These are phyloP conservation scores for Sebastolobus alascanus DNA, from an alignment of 2,797 vertebrate genomes.

Conservation along the genomic window DNA sequence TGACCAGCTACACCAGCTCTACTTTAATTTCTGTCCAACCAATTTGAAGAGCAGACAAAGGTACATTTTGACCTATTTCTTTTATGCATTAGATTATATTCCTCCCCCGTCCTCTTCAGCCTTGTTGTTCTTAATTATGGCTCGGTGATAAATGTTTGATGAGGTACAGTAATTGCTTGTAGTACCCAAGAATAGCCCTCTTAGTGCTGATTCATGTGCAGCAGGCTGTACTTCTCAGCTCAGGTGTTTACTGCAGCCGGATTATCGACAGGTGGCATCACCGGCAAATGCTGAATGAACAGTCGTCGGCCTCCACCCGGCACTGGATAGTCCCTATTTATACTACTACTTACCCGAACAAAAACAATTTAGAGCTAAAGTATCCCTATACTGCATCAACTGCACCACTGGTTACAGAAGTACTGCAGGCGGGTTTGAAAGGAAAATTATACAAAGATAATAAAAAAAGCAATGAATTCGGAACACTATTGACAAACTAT, in stretches of 20 bases:
- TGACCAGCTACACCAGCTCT: neutral
- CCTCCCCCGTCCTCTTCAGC: constrained; percentile 9
- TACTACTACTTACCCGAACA: neutral
- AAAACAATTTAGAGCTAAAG: neutral
- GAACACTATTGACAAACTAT: no score
- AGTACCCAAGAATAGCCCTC: constrained; percentile 64
- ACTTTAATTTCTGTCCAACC: neutral
- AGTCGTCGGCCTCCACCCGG: neutral
- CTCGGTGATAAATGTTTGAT: constrained; percentile 77
- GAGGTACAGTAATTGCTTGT: constrained; percentile 67
- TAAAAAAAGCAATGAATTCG: neutral
- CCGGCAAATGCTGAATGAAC: constrained; percentile 47
- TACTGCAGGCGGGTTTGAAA: neutral
- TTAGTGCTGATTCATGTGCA: constrained; percentile 74
- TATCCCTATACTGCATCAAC: neutral
- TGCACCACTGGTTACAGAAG: neutral
- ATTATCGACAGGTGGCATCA: constrained; percentile 72
- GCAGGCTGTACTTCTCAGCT: constrained; percentile 38
- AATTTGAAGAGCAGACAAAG: neutral
- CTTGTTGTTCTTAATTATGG: constrained; percentile 55
- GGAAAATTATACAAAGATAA: neutral
- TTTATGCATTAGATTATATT: neutral
- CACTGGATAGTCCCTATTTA: neutral
- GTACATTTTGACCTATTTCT: neutral
- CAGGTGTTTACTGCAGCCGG: constrained; percentile 57